These are phyloP conservation scores for Tachysurus fulvidraco DNA, from an alignment of 2,113 vertebrate genomes.

Conservation along the genomic window DNA sequence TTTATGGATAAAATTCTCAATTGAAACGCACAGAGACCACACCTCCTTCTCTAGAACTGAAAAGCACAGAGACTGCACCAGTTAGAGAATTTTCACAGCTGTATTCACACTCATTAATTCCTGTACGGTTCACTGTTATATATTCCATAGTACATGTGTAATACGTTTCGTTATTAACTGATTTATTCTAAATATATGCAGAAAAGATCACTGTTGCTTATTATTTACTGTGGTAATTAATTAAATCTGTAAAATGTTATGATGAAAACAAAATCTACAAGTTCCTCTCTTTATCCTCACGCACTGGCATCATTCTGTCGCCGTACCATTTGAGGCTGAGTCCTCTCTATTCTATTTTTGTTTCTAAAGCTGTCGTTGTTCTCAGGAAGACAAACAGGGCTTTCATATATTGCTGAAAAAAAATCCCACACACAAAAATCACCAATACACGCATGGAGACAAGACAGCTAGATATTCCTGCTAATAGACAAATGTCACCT, in stretches of 20 bases:
- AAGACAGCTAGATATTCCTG: background rate
- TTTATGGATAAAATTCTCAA: background rate
- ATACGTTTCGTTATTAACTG: background rate
- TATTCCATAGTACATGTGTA: background rate
- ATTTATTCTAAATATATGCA: background rate
- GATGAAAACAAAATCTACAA: background rate
- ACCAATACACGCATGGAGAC: constrained; percentile 1
- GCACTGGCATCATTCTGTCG: background rate
- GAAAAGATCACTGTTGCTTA: background rate
- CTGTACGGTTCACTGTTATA: background rate
- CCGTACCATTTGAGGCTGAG: constrained; percentile 2
- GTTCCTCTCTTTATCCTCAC: background rate
- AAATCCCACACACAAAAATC: background rate
- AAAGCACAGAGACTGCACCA: background rate
- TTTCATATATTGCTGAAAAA: constrained; percentile 27
- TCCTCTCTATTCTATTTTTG: background rate
- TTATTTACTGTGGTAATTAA: background rate
- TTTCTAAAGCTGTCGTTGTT: constrained; percentile 12
- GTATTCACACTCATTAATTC: background rate
- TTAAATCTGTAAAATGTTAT: background rate
- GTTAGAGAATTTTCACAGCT: background rate
- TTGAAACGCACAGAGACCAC: background rate
- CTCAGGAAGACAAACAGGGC: constrained; percentile 21
- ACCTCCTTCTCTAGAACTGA: background rate
- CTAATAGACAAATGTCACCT: background rate